phyloP scores from a whole-genome alignment of 2,113 vertebrate species.

The Aspiorhynchus laticeps region DNA sequence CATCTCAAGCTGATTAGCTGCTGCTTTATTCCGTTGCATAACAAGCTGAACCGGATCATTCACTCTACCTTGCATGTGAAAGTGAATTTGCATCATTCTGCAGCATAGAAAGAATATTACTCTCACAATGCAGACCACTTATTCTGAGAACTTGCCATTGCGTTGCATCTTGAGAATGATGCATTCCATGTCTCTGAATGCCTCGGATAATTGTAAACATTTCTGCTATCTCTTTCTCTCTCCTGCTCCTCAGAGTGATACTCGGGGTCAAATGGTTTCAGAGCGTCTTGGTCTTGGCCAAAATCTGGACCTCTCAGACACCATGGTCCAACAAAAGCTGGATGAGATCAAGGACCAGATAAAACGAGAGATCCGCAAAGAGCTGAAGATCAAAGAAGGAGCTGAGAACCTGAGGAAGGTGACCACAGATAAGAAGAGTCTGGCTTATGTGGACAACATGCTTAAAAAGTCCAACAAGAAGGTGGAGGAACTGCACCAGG shows the following conservation, averaged over 20 bases:
- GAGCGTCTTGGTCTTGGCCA: constrained; percentile 80
- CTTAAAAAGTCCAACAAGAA: constrained; percentile 99
- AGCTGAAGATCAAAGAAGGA: constrained; percentile 92
- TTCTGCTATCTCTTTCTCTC: constrained; percentile 9
- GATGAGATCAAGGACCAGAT: constrained; percentile 90
- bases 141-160: constrained; percentile 8
- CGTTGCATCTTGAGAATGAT: background rate
- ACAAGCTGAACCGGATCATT: constrained; percentile 7
- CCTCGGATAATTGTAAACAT: background rate
- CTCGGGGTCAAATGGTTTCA: constrained; percentile 75
- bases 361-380: constrained; percentile 90
- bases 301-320: constrained; percentile 85
- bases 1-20: constrained; percentile 35
- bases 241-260: constrained; percentile 65
- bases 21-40: constrained; percentile 43
- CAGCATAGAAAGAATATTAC: constrained; percentile 10
- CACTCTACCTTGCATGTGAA: constrained; percentile 6
- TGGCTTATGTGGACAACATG: constrained; percentile 98
- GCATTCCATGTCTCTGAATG: constrained; percentile 14
- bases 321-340: constrained; percentile 86
- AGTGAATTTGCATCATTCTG: background rate
- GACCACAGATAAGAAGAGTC: constrained; percentile 98
- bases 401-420: constrained; percentile 91
- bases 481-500: constrained; percentile 95
- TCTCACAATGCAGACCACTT: constrained; percentile 8